Conservation (phyloP, 2,888 invertebrate genomes). For the Sinhomidia bicolor region DNA sequence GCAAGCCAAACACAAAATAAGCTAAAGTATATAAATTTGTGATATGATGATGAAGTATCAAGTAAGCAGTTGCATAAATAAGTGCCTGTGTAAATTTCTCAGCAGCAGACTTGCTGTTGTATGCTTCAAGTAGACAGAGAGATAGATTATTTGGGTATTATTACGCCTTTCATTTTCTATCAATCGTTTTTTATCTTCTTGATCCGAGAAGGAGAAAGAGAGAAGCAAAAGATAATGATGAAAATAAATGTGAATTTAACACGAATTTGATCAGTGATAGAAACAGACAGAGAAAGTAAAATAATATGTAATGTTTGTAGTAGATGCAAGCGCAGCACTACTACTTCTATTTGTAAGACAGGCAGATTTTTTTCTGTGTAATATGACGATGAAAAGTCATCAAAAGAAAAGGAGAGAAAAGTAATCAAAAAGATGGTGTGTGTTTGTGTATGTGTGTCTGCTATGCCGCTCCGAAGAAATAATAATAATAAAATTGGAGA, state of each 20-base stretch:
- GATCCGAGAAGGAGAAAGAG: background rate
- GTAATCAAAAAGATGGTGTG: constrained; percentile 47
- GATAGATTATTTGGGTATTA: too few relatives aligned
- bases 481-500: background rate
- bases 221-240: background rate
- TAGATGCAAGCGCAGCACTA: too few relatives aligned
- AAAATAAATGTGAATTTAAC: constrained; percentile 38
- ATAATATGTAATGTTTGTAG: too few relatives aligned
- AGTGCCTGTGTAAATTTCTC: background rate
- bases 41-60: constrained; percentile 7
- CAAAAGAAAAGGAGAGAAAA: constrained; percentile 56
- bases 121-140: background rate
- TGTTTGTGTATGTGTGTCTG: too few relatives aligned
- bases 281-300: too few relatives aligned
- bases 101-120: background rate
- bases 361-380: background rate
- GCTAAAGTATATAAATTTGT: background rate
- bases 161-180: constrained; percentile 37
- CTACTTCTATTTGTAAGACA: too few relatives aligned
- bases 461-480: constrained; percentile 14
- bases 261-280: background rate
- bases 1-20: background rate
- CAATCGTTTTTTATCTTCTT: background rate
- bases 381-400: constrained; percentile 36
- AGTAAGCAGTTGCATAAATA: background rate